These are phyloP conservation scores for Dendrolimus pini DNA, from an alignment of 2,888 invertebrate genomes.

Conservation along the genomic window DNA sequence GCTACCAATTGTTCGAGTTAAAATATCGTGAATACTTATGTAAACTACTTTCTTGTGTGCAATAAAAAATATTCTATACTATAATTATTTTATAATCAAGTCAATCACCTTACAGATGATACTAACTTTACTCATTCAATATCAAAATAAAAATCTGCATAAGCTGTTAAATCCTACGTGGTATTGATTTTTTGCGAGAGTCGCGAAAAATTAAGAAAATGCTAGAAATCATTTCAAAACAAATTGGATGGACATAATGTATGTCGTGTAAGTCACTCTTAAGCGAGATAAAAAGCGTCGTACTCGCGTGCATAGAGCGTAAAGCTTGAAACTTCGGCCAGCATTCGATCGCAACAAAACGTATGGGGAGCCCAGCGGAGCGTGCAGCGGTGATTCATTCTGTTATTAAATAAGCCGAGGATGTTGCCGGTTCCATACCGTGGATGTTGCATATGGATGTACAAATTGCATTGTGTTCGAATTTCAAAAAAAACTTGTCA, in stretches of 20 bases:
- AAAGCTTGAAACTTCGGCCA: constrained; percentile 16
- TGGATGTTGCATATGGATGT: constrained; percentile 24
- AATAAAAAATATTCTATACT: no score
- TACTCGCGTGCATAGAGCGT: constrained; percentile 37
- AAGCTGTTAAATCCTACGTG: no score
- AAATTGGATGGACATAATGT: background rate
- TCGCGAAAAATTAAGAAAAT: no score
- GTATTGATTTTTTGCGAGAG: no score
- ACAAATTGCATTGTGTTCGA: constrained; percentile 1
- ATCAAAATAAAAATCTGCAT: no score
- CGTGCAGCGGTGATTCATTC: constrained; percentile 64
- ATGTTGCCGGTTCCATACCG: constrained; percentile 35
- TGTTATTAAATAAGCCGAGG: constrained; percentile 65
- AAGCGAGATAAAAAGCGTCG: constrained; percentile 36
- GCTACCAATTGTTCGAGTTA: no score
- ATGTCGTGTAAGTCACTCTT: constrained; percentile 5
- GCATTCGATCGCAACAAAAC: constrained; percentile 33
- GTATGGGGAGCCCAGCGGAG: constrained; percentile 55
- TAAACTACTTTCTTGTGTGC: no score
- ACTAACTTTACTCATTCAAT: no score
- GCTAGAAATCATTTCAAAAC: no score
- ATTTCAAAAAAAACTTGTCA: constrained; percentile 2
- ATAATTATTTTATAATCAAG: no score
- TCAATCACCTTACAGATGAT: no score
- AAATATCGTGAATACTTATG: no score